These are phyloP conservation scores for Bembecia ichneumoniformis DNA, from an alignment of 2,888 invertebrate genomes.

Conservation along the genomic window DNA sequence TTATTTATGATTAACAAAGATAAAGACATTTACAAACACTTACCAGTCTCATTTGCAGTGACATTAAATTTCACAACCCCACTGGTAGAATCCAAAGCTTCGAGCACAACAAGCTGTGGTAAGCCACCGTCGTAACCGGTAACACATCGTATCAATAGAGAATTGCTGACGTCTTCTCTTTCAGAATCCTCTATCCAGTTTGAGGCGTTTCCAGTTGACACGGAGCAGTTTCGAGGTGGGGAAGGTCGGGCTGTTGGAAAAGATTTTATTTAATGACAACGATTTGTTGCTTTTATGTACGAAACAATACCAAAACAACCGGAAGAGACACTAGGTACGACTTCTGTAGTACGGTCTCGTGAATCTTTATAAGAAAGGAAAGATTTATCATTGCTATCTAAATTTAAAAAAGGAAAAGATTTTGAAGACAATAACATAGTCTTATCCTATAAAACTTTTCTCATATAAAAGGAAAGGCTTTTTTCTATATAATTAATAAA, in stretches of 20 bases:
- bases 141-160: conserved; percentile 85
- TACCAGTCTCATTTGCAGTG: conserved; percentile 73
- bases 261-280: background rate
- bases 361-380: no score
- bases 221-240: conserved; percentile 87
- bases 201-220: conserved; percentile 74
- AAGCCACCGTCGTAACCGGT: conserved; percentile 92
- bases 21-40: conserved; percentile 11
- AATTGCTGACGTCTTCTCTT: conserved; percentile 43
- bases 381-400: no score
- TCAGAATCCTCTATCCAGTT: conserved; percentile 59
- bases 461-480: no score
- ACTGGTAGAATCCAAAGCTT: conserved; percentile 82
- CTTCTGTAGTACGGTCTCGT: no score
- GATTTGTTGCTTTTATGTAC: no score
- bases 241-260: conserved; percentile 79
- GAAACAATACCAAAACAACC: no score
- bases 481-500: no score
- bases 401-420: no score
- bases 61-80: conserved; percentile 80
- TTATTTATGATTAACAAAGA: no score
- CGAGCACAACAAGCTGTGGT: conserved; percentile 86
- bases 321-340: no score
- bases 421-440: no score
- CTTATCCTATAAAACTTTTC: no score